These are phyloP conservation scores for Antrozous pallidus DNA, from an alignment of 2,797 vertebrate species.

Conservation along the genomic window DNA sequence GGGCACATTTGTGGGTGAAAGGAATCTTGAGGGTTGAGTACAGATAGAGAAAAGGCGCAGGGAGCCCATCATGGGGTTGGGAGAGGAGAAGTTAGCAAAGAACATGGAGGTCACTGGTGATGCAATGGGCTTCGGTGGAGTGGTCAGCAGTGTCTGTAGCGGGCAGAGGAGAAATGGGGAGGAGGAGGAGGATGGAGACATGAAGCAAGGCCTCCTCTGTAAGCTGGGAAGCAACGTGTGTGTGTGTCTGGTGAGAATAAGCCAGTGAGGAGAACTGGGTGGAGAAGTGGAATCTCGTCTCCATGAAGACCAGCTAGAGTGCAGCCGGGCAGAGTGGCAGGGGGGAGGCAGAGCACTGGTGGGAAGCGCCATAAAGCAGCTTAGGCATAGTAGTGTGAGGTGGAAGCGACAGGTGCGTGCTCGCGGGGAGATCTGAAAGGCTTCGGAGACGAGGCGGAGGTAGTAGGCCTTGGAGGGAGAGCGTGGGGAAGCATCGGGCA, in stretches of 20 bases:
- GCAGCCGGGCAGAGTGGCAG: accelerated
- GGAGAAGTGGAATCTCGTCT: accelerated
- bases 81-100: not conserved
- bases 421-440: too few relatives aligned
- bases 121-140: not conserved
- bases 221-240: not conserved
- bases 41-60: not conserved
- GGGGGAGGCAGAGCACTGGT: not conserved
- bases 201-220: too few relatives aligned
- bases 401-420: not conserved
- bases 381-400: not conserved
- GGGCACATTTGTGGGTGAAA: not conserved
- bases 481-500: not conserved
- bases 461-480: not conserved
- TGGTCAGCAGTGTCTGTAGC: not conserved
- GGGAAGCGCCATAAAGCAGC: not conserved
- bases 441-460: not conserved
- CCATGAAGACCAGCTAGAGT: not conserved
- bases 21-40: not conserved
- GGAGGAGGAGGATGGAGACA: not conserved
- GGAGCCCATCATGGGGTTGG: not conserved
- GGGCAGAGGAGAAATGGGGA: not conserved
- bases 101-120: not conserved
- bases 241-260: not conserved
- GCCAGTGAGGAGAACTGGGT: not conserved